Percentiles rank a stretch among this genome's conserved stretches.
These are phyloP conservation scores for Thunnus albacares DNA, from an alignment of 2,797 vertebrate genomes.

Conservation along the genomic window DNA sequence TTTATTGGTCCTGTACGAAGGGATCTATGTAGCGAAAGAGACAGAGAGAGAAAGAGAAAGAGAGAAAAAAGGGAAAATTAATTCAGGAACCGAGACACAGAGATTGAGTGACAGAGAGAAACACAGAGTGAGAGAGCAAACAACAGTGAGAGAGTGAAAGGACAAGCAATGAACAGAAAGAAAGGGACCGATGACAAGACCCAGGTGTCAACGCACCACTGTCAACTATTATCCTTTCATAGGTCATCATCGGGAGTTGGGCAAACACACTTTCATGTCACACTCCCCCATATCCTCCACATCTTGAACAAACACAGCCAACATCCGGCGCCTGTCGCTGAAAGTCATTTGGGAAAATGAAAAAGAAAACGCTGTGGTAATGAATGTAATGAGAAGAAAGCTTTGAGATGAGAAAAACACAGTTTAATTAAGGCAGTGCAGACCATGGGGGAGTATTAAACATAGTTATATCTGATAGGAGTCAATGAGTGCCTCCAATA, in stretches of 20 bases:
- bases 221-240: constrained; percentile 45
- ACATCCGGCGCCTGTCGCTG: constrained; percentile 46
- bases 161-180: constrained; percentile 9
- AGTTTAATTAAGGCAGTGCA: constrained; percentile 70
- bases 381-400: constrained; percentile 63
- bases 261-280: constrained; percentile 51
- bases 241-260: constrained; percentile 17
- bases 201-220: constrained; percentile 23
- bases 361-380: constrained; percentile 62
- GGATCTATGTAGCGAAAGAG: constrained; percentile 1
- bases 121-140: constrained; percentile 18
- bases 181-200: constrained; percentile 19
- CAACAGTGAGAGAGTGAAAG: constrained; percentile 11
- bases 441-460: constrained; percentile 54
- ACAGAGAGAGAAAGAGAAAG: neutral
- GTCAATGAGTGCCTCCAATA: constrained; percentile 9
- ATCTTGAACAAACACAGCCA: constrained; percentile 32
- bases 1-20: constrained; percentile 26
- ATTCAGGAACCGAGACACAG: neutral
- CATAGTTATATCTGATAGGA: constrained; percentile 48
- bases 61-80: neutral
- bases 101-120: constrained; percentile 19
- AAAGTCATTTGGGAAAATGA: constrained; percentile 63
- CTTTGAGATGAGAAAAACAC: constrained; percentile 47
- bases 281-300: constrained; percentile 19